Conservation (phyloP, 2,797 vertebrate species). For the Salmo trutta region DNA sequence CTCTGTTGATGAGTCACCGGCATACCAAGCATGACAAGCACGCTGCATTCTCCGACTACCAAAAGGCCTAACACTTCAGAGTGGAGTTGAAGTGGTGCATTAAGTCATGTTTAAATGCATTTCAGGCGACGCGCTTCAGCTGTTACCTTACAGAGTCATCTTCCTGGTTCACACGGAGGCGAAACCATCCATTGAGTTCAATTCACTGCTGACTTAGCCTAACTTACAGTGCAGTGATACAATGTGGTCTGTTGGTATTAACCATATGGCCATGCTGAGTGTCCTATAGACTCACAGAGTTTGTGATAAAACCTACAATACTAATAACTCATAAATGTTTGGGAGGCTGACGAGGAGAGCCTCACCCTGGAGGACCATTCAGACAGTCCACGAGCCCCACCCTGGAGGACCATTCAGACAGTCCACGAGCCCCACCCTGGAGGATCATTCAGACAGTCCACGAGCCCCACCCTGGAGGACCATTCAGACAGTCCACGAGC, state of each 20-base stretch:
- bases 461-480: too few species aligned
- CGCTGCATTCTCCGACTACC: background rate
- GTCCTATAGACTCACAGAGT: background rate
- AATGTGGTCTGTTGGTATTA: too few species aligned
- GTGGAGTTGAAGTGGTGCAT: background rate
- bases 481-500: too few species aligned
- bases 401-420: too few species aligned
- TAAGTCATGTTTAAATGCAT: background rate
- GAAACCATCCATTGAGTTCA: background rate
- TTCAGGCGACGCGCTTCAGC: background rate
- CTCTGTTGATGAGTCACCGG: conserved; percentile 48
- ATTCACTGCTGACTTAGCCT: background rate
- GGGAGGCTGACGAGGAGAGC: background rate
- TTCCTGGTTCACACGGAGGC: background rate
- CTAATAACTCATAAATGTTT: background rate
- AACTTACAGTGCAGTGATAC: background rate
- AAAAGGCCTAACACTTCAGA: background rate
- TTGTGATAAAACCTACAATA: background rate
- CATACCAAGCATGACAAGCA: conserved; percentile 42
- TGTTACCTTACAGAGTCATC: background rate
- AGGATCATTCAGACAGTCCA: too few species aligned
- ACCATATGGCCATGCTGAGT: too few species aligned
- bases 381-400: too few species aligned
- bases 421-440: too few species aligned
- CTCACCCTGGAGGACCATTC: background rate